Evolutionary conservation across 2,797 vertebrate species (phyloP).

Genomic region (Acropternis orthonyx): DNA sequence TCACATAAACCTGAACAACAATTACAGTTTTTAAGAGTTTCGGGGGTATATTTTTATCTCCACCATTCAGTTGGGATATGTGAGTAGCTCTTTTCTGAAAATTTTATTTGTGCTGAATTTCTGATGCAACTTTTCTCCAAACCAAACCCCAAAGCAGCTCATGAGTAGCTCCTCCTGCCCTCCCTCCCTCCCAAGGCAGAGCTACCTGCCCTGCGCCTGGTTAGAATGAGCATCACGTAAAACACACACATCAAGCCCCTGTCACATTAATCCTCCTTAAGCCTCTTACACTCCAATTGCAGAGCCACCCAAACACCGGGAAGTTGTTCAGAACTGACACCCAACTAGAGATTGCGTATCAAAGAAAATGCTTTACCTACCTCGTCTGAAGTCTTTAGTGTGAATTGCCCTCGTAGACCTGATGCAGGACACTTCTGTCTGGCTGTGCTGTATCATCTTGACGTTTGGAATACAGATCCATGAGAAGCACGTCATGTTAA

Average conservation of each 20-base stretch:
- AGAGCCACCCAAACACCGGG: background rate
- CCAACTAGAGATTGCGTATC: background rate
- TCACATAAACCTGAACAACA: background rate
- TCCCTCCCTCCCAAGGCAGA: background rate
- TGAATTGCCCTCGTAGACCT: background rate
- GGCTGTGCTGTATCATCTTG: background rate
- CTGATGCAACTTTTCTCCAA: background rate
- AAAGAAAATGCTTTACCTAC: background rate
- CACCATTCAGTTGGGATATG: background rate
- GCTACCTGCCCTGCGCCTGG: background rate
- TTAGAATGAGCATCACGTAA: background rate
- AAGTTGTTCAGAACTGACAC: slow-evolving; percentile 7
- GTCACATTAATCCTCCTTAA: slow-evolving; percentile 3
- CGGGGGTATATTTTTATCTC: background rate
- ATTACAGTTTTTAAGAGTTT: background rate
- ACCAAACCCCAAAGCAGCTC: background rate
- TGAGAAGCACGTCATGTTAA: slow-evolving; percentile 18
- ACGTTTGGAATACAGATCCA: background rate
- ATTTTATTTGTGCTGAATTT: background rate
- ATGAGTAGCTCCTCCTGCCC: background rate
- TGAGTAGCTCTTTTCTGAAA: background rate
- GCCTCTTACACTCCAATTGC: background rate
- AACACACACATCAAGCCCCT: slow-evolving; percentile 19
- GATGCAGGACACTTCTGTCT: slow-evolving; percentile 1
- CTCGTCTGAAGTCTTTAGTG: background rate